A percentile compares a stretch with the other conserved stretches of the same genome.
Conservation (phyloP, 2,797 vertebrate species). For the Rhincodon typus region DNA sequence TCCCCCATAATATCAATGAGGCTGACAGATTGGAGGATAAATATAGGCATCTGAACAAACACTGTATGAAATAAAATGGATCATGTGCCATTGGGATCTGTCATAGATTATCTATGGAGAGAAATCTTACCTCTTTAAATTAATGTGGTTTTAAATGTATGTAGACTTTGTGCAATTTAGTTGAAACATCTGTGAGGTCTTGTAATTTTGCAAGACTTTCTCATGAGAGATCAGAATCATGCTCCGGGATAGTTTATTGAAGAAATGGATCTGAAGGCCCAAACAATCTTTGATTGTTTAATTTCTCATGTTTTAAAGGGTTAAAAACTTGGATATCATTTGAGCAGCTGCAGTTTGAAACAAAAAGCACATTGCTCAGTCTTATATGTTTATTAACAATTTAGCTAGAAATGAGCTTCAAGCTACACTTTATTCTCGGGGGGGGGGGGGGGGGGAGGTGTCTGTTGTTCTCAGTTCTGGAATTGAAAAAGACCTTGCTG, state of each 20-base stretch:
- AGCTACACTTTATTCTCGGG: background rate
- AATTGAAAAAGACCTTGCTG: background rate
- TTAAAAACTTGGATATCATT: background rate
- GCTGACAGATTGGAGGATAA: background rate
- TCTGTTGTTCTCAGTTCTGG: background rate
- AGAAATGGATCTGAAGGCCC: background rate
- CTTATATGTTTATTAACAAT: background rate
- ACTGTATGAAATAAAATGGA: background rate
- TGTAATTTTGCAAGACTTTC: background rate
- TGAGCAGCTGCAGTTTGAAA: background rate
- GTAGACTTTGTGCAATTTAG: background rate
- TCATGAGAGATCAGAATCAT: background rate
- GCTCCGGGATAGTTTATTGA: background rate
- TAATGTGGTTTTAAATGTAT: background rate
- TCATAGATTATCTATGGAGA: background rate
- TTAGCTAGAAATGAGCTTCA: background rate
- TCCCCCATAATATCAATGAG: background rate
- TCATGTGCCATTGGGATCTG: background rate
- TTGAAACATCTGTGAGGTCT: background rate
- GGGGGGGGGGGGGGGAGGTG: too few species aligned
- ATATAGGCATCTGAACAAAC: background rate
- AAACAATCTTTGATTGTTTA: background rate
- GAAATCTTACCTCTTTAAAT: background rate
- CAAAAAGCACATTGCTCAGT: background rate
- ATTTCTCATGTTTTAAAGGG: background rate